phyloP scores from a whole-genome alignment of 2,797 vertebrate species.

The Prionace glauca region DNA sequence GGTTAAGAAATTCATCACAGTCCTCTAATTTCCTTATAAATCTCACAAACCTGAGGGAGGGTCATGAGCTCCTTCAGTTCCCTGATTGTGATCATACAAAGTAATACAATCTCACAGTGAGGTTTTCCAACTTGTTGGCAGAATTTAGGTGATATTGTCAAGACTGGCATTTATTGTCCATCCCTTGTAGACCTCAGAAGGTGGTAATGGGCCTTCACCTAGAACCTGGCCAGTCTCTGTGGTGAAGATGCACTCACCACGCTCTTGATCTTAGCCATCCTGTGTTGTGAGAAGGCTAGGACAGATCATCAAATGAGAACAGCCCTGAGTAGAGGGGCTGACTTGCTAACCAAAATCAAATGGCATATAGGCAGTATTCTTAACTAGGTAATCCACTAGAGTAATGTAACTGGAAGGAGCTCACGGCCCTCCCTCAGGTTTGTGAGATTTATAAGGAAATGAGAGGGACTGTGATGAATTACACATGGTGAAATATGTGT shows the following conservation, averaged over 20 bases:
- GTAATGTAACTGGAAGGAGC: neutral
- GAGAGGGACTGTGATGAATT: neutral
- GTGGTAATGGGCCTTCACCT: neutral
- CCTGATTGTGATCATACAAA: neutral
- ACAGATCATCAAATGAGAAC: neutral
- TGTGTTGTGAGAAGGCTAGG: neutral
- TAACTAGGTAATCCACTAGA: neutral
- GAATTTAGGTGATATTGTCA: neutral
- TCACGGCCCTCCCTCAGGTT: neutral
- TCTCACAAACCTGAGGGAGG: neutral
- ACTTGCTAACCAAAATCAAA: neutral
- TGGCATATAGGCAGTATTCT: neutral
- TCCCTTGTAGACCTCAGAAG: neutral
- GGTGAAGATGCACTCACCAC: neutral
- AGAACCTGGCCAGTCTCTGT: neutral
- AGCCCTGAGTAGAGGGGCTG: neutral
- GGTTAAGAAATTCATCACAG: neutral
- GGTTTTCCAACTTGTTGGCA: neutral
- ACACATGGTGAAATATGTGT: neutral
- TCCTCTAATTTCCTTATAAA: neutral
- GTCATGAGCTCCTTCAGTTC: neutral
- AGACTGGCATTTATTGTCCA: neutral
- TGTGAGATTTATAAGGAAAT: neutral
- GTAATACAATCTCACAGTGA: neutral
- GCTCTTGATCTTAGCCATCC: neutral